Percentiles rank a stretch among this genome's conserved stretches.
phyloP scores from a whole-genome alignment of 2,888 invertebrate species.

The Melieria picta region DNA sequence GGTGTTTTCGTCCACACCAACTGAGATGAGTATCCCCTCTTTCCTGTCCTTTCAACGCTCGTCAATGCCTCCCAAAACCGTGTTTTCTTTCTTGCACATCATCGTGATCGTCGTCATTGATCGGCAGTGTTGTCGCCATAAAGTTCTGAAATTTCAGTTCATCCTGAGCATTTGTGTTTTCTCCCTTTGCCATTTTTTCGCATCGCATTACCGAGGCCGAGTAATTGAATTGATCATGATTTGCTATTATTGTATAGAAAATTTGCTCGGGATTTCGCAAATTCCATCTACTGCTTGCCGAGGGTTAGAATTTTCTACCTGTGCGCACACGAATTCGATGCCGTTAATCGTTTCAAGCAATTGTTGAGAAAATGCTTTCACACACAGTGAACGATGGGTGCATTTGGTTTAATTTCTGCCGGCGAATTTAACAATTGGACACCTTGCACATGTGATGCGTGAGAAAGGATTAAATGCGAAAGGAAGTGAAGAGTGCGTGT shows the following conservation, averaged over 20 bases:
- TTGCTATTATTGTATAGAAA: slow-evolving; percentile 52
- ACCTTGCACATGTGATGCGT: neutral
- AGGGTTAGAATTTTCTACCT: slow-evolving; percentile 9
- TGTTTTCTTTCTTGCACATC: slow-evolving; percentile 42
- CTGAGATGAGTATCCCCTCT: slow-evolving; percentile 16
- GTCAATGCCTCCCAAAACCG: slow-evolving; percentile 11
- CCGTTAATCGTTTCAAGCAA: slow-evolving; percentile 45
- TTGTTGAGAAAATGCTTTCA: slow-evolving; percentile 44
- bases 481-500: neutral
- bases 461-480: slow-evolving; percentile 32
- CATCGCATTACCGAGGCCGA: slow-evolving; percentile 19
- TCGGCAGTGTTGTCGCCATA: neutral
- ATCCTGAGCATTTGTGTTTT: neutral
- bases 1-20: slow-evolving; percentile 46
- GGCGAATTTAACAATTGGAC: neutral
- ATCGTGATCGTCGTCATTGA: slow-evolving; percentile 34
- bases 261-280: slow-evolving; percentile 45
- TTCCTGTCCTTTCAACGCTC: slow-evolving; percentile 5
- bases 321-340: slow-evolving; percentile 27
- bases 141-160: no score
- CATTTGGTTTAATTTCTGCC: slow-evolving; percentile 2
- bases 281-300: slow-evolving; percentile 32
- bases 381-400: slow-evolving; percentile 31
- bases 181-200: slow-evolving; percentile 7
- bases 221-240: slow-evolving; percentile 62